phyloP scores from a whole-genome alignment of 2,888 invertebrate species.

The Phortica okadai region DNA sequence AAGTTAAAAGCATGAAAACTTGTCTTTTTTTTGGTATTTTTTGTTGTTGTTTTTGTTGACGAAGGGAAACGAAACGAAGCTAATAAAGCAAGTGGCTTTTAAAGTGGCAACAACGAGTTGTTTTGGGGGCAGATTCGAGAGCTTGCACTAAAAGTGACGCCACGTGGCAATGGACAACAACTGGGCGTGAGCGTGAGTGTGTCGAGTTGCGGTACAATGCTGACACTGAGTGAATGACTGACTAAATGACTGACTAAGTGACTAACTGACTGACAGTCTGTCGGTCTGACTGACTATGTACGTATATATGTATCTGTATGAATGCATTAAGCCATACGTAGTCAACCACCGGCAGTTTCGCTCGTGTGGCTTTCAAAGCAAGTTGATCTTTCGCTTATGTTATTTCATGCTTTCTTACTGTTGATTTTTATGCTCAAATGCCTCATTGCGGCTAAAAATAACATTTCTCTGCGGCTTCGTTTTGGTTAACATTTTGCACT shows the following conservation, averaged over 20 bases:
- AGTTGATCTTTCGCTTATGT: not conserved
- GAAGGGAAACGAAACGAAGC: not conserved
- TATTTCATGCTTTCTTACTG: slow-evolving; percentile 7
- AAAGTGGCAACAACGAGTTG: not conserved
- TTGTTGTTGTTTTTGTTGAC: too few species aligned
- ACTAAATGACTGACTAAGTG: too few species aligned
- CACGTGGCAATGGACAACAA: too few species aligned
- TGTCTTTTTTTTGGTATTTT: not conserved
- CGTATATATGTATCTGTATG: too few species aligned
- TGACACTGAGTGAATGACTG: too few species aligned
- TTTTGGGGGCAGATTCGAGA: not conserved
- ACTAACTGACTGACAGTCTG: too few species aligned
- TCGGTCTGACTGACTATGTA: too few species aligned
- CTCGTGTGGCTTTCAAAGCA: not conserved
- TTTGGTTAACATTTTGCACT: not conserved
- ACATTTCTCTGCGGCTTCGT: not conserved
- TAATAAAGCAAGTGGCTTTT: not conserved
- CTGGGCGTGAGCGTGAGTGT: too few species aligned
- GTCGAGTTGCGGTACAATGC: too few species aligned
- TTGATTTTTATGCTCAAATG: slow-evolving; percentile 17
- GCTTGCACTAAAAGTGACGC: too few species aligned
- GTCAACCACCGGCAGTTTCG: too few species aligned
- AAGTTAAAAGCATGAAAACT: not conserved
- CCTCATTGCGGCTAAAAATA: slow-evolving; percentile 4
- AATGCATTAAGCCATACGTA: too few species aligned